phyloP scores from a whole-genome alignment of 2,888 invertebrate species.

The Diaphora mendica region DNA sequence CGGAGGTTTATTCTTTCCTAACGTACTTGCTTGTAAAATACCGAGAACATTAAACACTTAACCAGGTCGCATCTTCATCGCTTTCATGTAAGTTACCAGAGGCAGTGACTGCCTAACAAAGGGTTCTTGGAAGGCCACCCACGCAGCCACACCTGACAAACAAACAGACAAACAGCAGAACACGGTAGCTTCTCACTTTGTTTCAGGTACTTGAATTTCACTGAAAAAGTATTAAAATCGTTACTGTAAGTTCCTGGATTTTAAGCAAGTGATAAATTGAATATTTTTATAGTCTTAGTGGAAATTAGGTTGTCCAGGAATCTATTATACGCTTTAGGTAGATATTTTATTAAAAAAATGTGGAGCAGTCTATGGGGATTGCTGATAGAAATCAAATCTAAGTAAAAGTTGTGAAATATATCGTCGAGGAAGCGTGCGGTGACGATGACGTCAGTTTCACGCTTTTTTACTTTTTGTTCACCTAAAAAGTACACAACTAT shows the following conservation, averaged over 20 bases:
- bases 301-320: background rate
- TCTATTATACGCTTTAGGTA: background rate
- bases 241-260: slow-evolving; percentile 1
- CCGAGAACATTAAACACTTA: slow-evolving; percentile 10
- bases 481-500: too few relatives aligned
- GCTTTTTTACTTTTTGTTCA: too few relatives aligned
- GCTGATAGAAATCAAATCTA: too few relatives aligned
- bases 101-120: slow-evolving; percentile 26
- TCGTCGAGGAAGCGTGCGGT: too few relatives aligned
- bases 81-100: slow-evolving; percentile 12
- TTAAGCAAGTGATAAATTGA: background rate
- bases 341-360: too few relatives aligned
- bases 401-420: too few relatives aligned
- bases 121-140: slow-evolving; percentile 77
- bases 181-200: slow-evolving; percentile 60
- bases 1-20: background rate
- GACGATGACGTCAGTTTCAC: too few relatives aligned
- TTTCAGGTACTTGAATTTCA: slow-evolving; percentile 38
- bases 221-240: slow-evolving; percentile 25
- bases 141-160: slow-evolving; percentile 66
- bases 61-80: background rate
- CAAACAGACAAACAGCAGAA: slow-evolving; percentile 66
- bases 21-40: background rate
- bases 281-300: background rate
- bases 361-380: too few relatives aligned